phyloP scores from a whole-genome alignment of 2,797 vertebrate genomes.

The Enteromius treurensis region DNA sequence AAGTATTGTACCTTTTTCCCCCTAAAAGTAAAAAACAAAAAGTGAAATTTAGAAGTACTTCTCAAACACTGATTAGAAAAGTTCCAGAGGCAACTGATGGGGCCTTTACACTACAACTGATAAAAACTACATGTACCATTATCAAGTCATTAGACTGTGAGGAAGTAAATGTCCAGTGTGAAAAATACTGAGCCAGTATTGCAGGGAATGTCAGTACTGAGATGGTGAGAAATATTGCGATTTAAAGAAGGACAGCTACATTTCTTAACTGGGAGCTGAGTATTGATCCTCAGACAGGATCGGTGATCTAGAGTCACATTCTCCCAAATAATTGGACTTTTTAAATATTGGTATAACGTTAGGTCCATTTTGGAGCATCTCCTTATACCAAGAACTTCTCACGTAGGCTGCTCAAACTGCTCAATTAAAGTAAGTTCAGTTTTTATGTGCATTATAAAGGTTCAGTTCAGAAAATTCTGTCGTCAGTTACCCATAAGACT shows the following conservation, averaged over 20 bases:
- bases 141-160: neutral
- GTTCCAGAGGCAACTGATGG: neutral
- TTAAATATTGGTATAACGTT: slow-evolving; percentile 6
- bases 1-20: neutral
- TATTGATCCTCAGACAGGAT: slow-evolving; percentile 28
- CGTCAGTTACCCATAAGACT: neutral
- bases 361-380: neutral
- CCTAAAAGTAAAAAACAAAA: neutral
- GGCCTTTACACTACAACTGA: neutral
- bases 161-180: neutral
- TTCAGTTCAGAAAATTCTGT: neutral
- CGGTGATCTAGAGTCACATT: neutral
- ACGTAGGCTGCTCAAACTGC: neutral
- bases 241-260: slow-evolving; percentile 20
- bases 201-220: slow-evolving; percentile 18
- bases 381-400: neutral
- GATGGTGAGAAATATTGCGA: slow-evolving; percentile 9
- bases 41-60: neutral
- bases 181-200: neutral
- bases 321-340: neutral
- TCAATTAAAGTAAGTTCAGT: neutral
- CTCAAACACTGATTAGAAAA: neutral
- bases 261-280: slow-evolving; percentile 1
- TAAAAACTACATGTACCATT: neutral
- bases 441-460: neutral